Conservation (phyloP, 2,113 vertebrate genomes). For the Suncus etruscus region DNA sequence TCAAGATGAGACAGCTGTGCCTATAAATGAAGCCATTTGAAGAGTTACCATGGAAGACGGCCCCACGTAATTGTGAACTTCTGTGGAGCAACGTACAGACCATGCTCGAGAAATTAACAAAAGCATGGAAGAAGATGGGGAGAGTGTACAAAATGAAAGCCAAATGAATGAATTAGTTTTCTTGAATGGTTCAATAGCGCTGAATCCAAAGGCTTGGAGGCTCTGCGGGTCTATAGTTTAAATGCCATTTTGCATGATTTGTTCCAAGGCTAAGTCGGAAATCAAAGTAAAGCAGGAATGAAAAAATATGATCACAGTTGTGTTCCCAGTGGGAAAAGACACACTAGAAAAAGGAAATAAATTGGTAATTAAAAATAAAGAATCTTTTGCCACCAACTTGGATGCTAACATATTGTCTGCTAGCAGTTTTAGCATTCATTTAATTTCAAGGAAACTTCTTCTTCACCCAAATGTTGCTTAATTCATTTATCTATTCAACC, state of each 20-base stretch:
- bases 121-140: slow-evolving; percentile 53
- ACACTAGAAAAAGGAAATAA: slow-evolving; percentile 3
- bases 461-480: not conserved
- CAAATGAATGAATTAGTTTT: slow-evolving; percentile 67
- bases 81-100: slow-evolving; percentile 37
- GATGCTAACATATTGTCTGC: not conserved
- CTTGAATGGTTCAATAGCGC: slow-evolving; percentile 20
- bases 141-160: slow-evolving; percentile 63
- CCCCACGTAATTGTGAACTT: slow-evolving; percentile 30
- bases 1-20: slow-evolving; percentile 71
- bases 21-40: slow-evolving; percentile 74
- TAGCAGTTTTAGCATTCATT: slow-evolving; percentile 36
- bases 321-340: slow-evolving; percentile 40
- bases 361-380: slow-evolving; percentile 53
- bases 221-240: slow-evolving; percentile 54
- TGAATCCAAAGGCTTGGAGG: slow-evolving; percentile 12
- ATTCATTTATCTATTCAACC: not conserved
- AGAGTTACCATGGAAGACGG: slow-evolving; percentile 74
- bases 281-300: slow-evolving; percentile 60
- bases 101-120: slow-evolving; percentile 76
- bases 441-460: slow-evolving; percentile 22
- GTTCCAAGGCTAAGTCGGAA: slow-evolving; percentile 41
- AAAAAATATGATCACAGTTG: slow-evolving; percentile 7
- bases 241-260: slow-evolving; percentile 70
- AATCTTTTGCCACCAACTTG: not conserved